Percentiles rank a stretch among this genome's conserved stretches.
These are phyloP conservation scores for Pyrocoelia pectoralis DNA, from an alignment of 2,888 invertebrate species.

Conservation along the genomic window DNA sequence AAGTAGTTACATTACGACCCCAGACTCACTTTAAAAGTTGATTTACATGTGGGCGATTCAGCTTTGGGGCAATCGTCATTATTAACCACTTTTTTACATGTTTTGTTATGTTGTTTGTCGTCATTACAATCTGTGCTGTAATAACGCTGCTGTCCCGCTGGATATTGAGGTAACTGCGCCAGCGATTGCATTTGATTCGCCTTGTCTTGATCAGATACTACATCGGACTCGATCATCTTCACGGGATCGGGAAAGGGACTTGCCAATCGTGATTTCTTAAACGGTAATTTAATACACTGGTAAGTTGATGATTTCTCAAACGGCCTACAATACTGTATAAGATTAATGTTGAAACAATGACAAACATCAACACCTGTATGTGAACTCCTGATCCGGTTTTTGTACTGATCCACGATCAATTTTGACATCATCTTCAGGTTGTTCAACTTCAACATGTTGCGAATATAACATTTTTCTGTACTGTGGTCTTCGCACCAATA, in stretches of 20 bases:
- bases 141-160: background rate
- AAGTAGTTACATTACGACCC: background rate
- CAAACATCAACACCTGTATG: too few relatives aligned
- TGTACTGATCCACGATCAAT: conserved; percentile 26
- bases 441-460: too few relatives aligned
- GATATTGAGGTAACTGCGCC: background rate
- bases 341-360: conserved; percentile 24
- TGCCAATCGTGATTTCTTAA: conserved; percentile 53
- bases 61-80: too few relatives aligned
- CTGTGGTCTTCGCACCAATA: too few relatives aligned
- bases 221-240: conserved; percentile 55
- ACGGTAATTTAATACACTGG: conserved; percentile 51
- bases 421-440: conserved; percentile 6
- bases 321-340: conserved; percentile 36
- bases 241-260: conserved; percentile 58
- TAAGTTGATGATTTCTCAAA: conserved; percentile 53
- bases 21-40: background rate
- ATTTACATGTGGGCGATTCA: too few relatives aligned
- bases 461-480: too few relatives aligned
- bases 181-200: conserved; percentile 53
- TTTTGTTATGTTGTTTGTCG: background rate
- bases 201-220: conserved; percentile 56
- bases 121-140: background rate
- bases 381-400: conserved; percentile 18
- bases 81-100: background rate